These are phyloP conservation scores for Andrena cerasifolii DNA, from an alignment of 1,140 invertebrate genomes.

Conservation along the genomic window DNA sequence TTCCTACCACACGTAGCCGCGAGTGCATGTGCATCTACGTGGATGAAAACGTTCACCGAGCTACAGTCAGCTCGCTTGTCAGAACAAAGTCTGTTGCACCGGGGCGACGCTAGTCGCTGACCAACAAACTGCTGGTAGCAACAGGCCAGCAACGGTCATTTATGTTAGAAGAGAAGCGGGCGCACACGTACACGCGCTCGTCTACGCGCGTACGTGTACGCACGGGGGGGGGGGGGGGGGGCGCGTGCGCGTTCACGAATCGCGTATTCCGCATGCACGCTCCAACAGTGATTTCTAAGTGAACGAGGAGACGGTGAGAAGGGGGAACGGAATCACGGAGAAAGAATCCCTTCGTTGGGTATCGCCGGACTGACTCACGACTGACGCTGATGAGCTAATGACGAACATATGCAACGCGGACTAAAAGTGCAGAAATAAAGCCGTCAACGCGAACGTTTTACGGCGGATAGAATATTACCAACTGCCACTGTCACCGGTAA, in stretches of 20 bases:
- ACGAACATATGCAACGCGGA: conserved; percentile 62
- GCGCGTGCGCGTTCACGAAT: conserved; percentile 57
- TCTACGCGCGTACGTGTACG: too few relatives aligned
- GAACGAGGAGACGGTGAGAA: conserved; percentile 6
- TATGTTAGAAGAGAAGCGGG: conserved; percentile 52
- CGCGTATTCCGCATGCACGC: conserved; percentile 50
- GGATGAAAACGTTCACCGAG: conserved; percentile 53
- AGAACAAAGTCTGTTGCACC: conserved; percentile 55
- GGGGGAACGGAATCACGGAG: conserved; percentile 47
- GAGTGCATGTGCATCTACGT: conserved; percentile 12
- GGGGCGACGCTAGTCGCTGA: conserved; percentile 52
- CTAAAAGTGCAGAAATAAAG: conserved; percentile 48
- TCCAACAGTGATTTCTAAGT: conserved; percentile 57
- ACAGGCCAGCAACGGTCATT: conserved; percentile 59
- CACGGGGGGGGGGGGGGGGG: too few relatives aligned
- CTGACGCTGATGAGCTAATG: conserved; percentile 61
- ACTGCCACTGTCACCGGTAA: background rate
- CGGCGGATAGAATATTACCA: background rate
- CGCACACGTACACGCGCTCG: background rate
- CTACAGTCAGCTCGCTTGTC: conserved; percentile 38
- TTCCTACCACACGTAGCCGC: conserved; percentile 18
- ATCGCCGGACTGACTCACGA: conserved; percentile 56
- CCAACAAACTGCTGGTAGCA: conserved; percentile 63
- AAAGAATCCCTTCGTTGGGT: conserved; percentile 62
- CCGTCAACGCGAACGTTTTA: conserved; percentile 35